Base-by-base conservation (phyloP, 2,797 vertebrate species). In the Coccyzus lansbergi region DNA sequence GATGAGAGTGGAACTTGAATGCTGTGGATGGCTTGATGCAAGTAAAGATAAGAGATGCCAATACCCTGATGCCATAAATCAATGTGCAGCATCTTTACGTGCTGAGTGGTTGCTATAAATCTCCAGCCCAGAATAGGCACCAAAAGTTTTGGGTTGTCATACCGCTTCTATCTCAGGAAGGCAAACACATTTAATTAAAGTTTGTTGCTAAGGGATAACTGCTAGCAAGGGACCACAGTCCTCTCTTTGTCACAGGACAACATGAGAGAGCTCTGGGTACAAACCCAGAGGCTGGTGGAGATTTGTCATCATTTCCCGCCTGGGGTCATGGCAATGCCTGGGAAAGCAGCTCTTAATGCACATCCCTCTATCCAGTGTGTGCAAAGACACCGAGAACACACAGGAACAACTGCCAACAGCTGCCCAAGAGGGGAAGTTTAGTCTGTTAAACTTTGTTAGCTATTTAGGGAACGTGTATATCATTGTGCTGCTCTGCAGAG, bases 91-190 rank as follows among this genome's bases (percentile, higher is more conserved):
- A 94, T 88, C 93, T 92, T 83, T 68, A 56, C 17, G 56, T 31
- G 64, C 55, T 90, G 91, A 91, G 52, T 11, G 72, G 83, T 38
- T 90, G 82, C 77, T 87, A 78, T 95, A 97, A 95, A 92, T 94
- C 92, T 84, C 69, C 46, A 53, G 51, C 80, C 31, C 59, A 88
- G 74, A 94, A 92, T 38, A 91, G 80, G 36, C 77, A 91, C 36
- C 38, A 38, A 29, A 88, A 88, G 49, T 78, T 86, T 79, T 81
- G 67, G 80, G 59, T 68, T 95, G 74, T 95, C 89, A 80, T 67
- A 82, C 5, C 2, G 6, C 59, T 88, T 46, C 51, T 65, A 49
- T 70, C 72, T 93, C 83, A 63, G 36, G 89, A 77, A 88, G 26
- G 55, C 25, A 88, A 59, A 94, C 6, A 17, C 40, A 49, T 69